Evolutionary conservation across 2,797 vertebrate genomes (phyloP), one percentile per base, ranked within the genome.

Genomic region (Todus mexicanus): DNA sequence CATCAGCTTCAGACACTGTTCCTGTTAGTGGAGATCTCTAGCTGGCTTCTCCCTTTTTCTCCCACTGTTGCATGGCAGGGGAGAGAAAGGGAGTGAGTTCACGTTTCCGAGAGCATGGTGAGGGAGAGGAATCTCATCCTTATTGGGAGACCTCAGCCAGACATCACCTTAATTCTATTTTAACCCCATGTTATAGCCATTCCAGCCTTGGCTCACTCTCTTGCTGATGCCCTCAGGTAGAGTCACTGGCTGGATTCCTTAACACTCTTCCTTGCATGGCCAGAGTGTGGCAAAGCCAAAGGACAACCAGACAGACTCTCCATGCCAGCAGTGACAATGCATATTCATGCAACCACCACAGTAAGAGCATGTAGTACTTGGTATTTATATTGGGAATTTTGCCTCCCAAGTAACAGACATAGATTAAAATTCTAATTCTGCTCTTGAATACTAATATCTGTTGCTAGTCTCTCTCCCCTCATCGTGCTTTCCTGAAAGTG

Each of bases 341-440:
- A 38, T 79, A n/a, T 64, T 90, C 45, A 82, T 86, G 45, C 37
- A 90, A 45, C n/a, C 37, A 25, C 81, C 4, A 3, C 60, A 89
- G 42, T 18, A 78, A 35, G 7, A 73, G 5, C 0, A 0, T 38
- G 31, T 15, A 79, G 64, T 73, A 80, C 26, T 81, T 88, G 70
- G 70, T 15, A 29, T 79, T 91, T 82, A 84, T 68, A 90, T 79
- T 40, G 60, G 57, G 60, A 77, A 69, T 74, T 91, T 86, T 86
- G 37, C 85, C 35, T 82, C 53, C 66, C 1, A 5, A 84, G 29
- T 26, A 73, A 82, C 53, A 86, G 73, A 50, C 56, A 74, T 26
- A 68, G 69, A 92, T 76, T 88, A 90, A 84, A 91, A 91, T 64
- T 70, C 21, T 66, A 81, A 70, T 76, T 76, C 43, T 79, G 47